phyloP scores from a whole-genome alignment of 2,113 vertebrate species.

The Meriones unguiculatus region DNA sequence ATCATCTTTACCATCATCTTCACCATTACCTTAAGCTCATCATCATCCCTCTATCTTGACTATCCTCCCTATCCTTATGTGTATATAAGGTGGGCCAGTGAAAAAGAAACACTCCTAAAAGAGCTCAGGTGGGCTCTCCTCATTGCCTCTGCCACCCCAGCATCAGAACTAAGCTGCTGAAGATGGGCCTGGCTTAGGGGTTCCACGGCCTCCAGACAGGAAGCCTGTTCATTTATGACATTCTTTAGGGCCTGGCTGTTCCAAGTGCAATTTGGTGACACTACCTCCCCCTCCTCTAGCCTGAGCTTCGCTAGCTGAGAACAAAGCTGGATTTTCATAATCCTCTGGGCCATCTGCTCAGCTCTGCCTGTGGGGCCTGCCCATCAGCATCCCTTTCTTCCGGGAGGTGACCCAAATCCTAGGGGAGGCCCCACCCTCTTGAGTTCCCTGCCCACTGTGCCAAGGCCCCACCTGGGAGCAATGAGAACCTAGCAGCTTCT shows the following conservation, averaged over 20 bases:
- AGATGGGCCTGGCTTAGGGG: not conserved
- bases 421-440: not conserved
- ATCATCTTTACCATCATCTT: rapidly evolving
- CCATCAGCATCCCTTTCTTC: constrained; percentile 7
- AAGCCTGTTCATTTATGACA: not conserved
- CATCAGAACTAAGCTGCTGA: not conserved
- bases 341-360: constrained; percentile 76
- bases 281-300: constrained; percentile 24
- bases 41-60: not conserved
- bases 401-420: constrained; percentile 68
- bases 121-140: not conserved
- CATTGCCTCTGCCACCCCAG: not conserved
- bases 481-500: not conserved
- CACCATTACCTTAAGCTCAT: rapidly evolving
- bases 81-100: not conserved
- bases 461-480: not conserved
- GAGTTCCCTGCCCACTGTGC: rapidly evolving
- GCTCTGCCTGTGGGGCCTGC: not conserved
- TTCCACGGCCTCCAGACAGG: not conserved
- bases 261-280: not conserved
- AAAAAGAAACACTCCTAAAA: not conserved
- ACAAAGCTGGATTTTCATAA: constrained; percentile 81
- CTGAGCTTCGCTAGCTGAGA: constrained; percentile 36
- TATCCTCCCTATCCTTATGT: not conserved
- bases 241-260: not conserved